Evolutionary conservation across 2,888 invertebrate genomes (phyloP), one percentile per base, ranked within the genome.

Genomic region (Phania funesta): DNA sequence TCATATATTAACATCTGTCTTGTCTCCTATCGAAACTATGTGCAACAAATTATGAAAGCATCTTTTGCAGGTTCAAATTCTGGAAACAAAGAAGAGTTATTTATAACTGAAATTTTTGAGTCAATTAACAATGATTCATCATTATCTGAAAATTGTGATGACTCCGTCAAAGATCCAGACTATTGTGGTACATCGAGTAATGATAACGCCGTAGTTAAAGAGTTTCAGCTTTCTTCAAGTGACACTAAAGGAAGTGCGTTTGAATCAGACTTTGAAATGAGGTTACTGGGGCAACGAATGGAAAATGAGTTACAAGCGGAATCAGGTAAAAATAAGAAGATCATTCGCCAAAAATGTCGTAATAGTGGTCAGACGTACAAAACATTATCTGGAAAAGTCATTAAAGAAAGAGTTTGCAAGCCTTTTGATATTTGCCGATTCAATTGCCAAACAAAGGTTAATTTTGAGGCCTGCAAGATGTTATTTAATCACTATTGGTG

Each of bases 111-210:
- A 68, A 54, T 24, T 68, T 24, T 54, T 24, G 68, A 68, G n/a
- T n/a, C n/a, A n/a, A n/a, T n/a, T n/a, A n/a, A n/a, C n/a, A n/a
- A 52, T 68, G 52, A 68, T 29, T 68, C 68, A 68, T 68, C 54
- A 52, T 56, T 68, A 41, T 68, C 68, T 68, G 68, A n/a, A n/a
- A n/a, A n/a, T n/a, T n/a, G n/a, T n/a, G n/a, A 68, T 68, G 41
- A 68, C 38, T 68, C 54, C 52, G 68, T 68, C 68, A 68, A 68
- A 68, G 68, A 68, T 54, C 52, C 54, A 52, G 68, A 68, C 52
- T 68, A 68, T 68, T 68, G 68, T 52, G 52, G 52, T 52, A 68
- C 68, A 68, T 54, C 68, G 44, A 68, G 68, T 64, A 64, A 64
- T 64, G 46, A 64, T 64, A 64, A 64, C 64, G 65, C 65, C 24